Conservation (phyloP, 2,113 vertebrate species). For the Gnathonemus echidnorhynchus region DNA sequence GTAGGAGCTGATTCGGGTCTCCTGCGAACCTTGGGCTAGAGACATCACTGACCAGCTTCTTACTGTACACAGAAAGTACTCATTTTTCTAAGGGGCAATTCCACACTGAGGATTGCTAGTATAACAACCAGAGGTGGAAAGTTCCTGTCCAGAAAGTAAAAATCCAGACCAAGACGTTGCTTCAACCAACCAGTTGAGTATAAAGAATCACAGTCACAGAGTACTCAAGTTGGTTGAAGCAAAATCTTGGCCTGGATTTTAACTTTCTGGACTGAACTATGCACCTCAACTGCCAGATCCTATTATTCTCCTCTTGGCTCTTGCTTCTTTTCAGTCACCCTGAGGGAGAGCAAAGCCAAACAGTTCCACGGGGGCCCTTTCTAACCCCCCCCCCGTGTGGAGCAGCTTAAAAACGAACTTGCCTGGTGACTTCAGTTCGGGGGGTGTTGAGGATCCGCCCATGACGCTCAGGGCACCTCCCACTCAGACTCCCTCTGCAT, state of each 20-base stretch:
- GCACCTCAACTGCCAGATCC: background rate
- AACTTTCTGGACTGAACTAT: no score
- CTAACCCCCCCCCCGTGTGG: background rate
- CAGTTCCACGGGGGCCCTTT: background rate
- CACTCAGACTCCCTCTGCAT: background rate
- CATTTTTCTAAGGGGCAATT: background rate
- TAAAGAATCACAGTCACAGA: no score
- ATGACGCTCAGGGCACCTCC: background rate
- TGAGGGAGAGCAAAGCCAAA: background rate
- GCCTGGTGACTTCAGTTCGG: background rate
- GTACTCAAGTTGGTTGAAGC: no score
- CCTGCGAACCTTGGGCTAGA: background rate
- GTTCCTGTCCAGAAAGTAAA: no score
- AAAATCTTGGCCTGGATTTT: no score
- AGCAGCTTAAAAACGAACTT: background rate
- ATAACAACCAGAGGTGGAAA: background rate
- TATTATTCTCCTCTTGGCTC: background rate
- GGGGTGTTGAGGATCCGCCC: background rate
- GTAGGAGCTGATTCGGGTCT: background rate
- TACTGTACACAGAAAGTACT: background rate
- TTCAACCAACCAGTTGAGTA: no score
- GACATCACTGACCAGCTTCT: background rate
- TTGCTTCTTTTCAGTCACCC: background rate
- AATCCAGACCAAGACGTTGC: no score
- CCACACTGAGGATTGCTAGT: background rate